Percentiles rank a stretch among this genome's conserved stretches.
These are phyloP conservation scores for Microchirus variegatus DNA, from an alignment of 2,797 vertebrate species.

Conservation along the genomic window DNA sequence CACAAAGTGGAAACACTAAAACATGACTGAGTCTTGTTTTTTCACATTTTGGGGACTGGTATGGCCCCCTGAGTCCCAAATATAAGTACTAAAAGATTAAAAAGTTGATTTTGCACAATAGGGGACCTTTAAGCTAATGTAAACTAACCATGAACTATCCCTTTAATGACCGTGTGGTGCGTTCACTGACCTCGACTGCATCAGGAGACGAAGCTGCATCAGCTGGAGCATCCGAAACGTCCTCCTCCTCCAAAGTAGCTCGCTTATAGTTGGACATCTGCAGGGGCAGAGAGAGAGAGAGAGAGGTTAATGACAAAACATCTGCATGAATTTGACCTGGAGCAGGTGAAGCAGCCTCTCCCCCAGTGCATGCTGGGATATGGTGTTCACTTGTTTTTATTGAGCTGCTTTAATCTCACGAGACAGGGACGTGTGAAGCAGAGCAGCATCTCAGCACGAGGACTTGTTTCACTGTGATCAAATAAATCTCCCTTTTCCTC, in stretches of 20 bases:
- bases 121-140: too few species aligned
- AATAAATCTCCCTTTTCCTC: conserved; percentile 49
- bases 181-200: conserved; percentile 87
- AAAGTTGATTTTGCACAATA: too few species aligned
- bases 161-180: neutral
- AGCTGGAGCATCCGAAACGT: conserved; percentile 79
- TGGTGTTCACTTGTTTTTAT: neutral
- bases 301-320: neutral
- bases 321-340: neutral
- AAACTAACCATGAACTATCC: too few species aligned
- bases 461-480: conserved; percentile 32
- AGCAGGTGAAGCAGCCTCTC: neutral
- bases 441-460: conserved; percentile 21
- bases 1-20: too few species aligned
- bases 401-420: neutral
- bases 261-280: conserved; percentile 97
- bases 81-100: too few species aligned
- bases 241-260: conserved; percentile 92
- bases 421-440: neutral
- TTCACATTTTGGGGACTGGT: too few species aligned
- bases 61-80: too few species aligned
- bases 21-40: too few species aligned
- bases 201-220: conserved; percentile 88
- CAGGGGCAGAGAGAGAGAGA: neutral
- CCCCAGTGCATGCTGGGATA: conserved; percentile 1